Conservation (phyloP, 1,140 invertebrate species). For the Phthorimaea operculella region DNA sequence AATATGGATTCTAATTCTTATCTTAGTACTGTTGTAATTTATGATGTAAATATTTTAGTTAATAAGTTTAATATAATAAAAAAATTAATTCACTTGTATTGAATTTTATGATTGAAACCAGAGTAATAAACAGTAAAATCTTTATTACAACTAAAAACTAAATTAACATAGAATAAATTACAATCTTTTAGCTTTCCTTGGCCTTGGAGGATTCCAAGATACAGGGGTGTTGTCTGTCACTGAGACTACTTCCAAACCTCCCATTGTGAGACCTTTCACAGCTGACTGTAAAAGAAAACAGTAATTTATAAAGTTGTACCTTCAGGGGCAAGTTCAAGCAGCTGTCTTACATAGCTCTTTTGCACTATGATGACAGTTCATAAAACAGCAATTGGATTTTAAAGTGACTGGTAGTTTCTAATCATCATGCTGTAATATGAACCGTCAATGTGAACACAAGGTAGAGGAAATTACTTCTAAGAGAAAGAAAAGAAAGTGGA, state of each 20-base stretch:
- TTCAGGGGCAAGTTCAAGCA: no score
- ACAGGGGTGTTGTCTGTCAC: conserved; percentile 90
- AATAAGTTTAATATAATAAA: conserved; percentile 6
- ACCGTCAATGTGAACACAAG: no score
- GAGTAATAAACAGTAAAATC: no score
- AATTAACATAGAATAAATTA: conserved; percentile 48
- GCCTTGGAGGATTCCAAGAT: conserved; percentile 79
- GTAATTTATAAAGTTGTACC: background rate
- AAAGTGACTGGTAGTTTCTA: no score
- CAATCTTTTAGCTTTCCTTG: conserved; percentile 79
- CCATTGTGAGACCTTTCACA: conserved; percentile 93
- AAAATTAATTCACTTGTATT: background rate
- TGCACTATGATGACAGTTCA: no score
- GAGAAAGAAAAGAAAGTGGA: no score
- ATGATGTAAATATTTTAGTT: conserved; percentile 3
- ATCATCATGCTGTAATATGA: no score
- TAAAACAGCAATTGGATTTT: no score
- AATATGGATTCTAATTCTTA: conserved; percentile 82
- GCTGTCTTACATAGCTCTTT: no score
- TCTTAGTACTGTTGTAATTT: background rate
- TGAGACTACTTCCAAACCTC: conserved; percentile 88
- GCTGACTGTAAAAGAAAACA: conserved; percentile 74
- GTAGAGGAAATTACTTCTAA: no score
- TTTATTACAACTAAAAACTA: conserved; percentile 1
- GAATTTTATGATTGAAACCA: no score